A percentile compares a stretch with the other conserved stretches of the same genome.
Evolutionary conservation across 1,140 invertebrate species (phyloP).

Genomic region (Rhopalosiphum maidis): DNA sequence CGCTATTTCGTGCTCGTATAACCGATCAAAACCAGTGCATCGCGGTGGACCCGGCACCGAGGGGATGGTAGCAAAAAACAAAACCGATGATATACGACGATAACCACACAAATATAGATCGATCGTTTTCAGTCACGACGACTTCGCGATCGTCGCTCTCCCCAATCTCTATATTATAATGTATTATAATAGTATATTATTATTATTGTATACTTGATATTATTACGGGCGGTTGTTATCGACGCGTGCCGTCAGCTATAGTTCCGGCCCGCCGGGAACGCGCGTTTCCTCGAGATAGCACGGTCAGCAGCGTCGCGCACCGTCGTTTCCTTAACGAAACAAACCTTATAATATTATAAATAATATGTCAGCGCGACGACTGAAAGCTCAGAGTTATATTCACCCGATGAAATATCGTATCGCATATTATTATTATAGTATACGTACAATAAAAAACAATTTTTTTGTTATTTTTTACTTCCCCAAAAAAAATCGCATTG

Average conservation of each 20-base stretch:
- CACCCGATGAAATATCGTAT: neutral
- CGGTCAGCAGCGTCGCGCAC: neutral
- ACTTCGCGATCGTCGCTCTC: neutral
- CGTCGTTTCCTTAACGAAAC: neutral
- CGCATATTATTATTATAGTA: neutral
- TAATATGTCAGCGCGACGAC: neutral
- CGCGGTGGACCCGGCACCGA: neutral
- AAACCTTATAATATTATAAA: neutral
- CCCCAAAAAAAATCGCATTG: conserved; percentile 9
- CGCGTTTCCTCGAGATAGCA: neutral
- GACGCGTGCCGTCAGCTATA: conserved; percentile 1
- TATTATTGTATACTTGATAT: neutral
- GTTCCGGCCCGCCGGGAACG: conserved; percentile 16
- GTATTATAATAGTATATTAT: neutral
- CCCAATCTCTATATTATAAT: neutral
- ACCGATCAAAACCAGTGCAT: neutral
- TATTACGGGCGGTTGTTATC: neutral
- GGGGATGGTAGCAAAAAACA: neutral
- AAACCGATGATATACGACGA: neutral
- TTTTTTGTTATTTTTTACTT: neutral
- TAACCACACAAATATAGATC: neutral
- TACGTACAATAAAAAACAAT: neutral
- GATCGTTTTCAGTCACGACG: neutral
- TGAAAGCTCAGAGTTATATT: neutral
- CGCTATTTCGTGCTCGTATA: neutral